Evolutionary conservation across 2,888 invertebrate genomes (phyloP).

Genomic region (Caprella mutica): DNA sequence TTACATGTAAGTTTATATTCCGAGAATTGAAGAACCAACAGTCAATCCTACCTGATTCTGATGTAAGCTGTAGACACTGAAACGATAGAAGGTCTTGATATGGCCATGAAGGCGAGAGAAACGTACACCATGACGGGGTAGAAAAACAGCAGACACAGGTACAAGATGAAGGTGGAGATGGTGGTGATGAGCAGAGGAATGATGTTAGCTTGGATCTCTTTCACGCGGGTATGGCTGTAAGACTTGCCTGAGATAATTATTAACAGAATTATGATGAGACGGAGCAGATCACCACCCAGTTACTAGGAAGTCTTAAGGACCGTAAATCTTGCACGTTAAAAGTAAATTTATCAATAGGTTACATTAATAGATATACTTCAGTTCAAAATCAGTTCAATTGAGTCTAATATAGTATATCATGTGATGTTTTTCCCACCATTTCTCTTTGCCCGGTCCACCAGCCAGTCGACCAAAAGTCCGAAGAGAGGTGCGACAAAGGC

Average conservation of each 20-base stretch:
- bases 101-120: conserved; percentile 37
- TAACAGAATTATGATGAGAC: background rate
- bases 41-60: conserved; percentile 38
- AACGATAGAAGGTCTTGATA: conserved; percentile 38
- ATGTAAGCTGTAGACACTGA: conserved; percentile 38
- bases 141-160: conserved; percentile 16
- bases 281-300: too few species aligned
- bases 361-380: too few species aligned
- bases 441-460: conserved; percentile 15
- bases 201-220: conserved; percentile 26
- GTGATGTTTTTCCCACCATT: conserved; percentile 12
- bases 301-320: background rate
- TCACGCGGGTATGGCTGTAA: conserved; percentile 10
- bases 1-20: too few species aligned
- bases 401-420: too few species aligned
- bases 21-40: too few species aligned
- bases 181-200: conserved; percentile 21
- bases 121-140: conserved; percentile 35
- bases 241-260: background rate
- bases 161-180: conserved; percentile 10
- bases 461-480: conserved; percentile 21
- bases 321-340: background rate
- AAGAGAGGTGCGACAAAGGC: conserved; percentile 23
- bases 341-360: too few species aligned
- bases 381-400: too few species aligned